These are phyloP conservation scores for Lasioglossum pauxillum DNA, from an alignment of 2,888 invertebrate species.

Conservation along the genomic window DNA sequence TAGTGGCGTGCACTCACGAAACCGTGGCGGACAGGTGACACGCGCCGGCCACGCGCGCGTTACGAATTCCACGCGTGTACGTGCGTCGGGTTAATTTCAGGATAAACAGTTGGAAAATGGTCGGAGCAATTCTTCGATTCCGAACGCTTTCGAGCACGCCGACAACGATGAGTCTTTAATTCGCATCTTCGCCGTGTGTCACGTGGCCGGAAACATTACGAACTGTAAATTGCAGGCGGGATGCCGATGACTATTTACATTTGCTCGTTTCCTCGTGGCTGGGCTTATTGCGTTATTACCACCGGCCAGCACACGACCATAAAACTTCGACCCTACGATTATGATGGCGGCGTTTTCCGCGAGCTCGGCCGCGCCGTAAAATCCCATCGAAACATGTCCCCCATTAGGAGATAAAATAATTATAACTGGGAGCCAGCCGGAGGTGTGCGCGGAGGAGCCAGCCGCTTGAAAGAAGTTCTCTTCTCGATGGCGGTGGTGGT, in stretches of 20 bases:
- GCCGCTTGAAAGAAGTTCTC: constrained; percentile 34
- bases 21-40: constrained; percentile 84
- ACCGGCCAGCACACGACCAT: not conserved
- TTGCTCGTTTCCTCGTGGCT: not conserved
- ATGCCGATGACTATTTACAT: constrained; percentile 45
- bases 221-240: constrained; percentile 24
- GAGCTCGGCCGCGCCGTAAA: constrained; percentile 15
- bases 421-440: constrained; percentile 32
- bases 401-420: constrained; percentile 56
- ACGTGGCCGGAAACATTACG: constrained; percentile 27
- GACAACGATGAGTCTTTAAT: constrained; percentile 1
- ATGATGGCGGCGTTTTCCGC: constrained; percentile 35
- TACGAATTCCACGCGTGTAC: constrained; percentile 45
- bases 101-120: constrained; percentile 74
- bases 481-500: not conserved
- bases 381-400: constrained; percentile 35
- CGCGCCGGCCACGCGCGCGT: constrained; percentile 81
- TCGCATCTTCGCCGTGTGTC: not conserved
- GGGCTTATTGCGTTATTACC: constrained; percentile 31
- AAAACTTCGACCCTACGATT: constrained; percentile 44
- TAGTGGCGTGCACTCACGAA: constrained; percentile 75
- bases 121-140: constrained; percentile 60
- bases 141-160: too few species aligned
- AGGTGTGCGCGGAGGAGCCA: not conserved
- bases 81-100: constrained; percentile 64